Evolutionary conservation across 1,140 invertebrate species (phyloP).

Genomic region (Paracyclopina nana): DNA sequence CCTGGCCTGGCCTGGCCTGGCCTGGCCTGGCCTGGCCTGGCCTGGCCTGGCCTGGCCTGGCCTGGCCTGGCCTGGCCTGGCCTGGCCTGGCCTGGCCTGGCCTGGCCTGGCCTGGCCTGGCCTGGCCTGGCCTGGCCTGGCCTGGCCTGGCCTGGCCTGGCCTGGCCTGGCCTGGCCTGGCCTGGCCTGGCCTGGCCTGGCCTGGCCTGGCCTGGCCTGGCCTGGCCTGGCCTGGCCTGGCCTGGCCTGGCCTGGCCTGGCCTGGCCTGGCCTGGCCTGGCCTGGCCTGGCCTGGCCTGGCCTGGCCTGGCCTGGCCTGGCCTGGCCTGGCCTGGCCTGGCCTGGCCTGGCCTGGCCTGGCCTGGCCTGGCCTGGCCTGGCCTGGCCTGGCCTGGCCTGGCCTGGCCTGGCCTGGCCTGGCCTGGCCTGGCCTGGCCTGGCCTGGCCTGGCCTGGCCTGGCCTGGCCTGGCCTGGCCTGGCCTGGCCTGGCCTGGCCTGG

Average conservation of each 20-base stretch:
- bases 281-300: slow-evolving; percentile 20
- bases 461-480: slow-evolving; percentile 20
- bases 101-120: slow-evolving; percentile 21
- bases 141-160: slow-evolving; percentile 18
- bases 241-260: slow-evolving; percentile 21
- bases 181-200: slow-evolving; percentile 19
- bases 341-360: slow-evolving; percentile 20
- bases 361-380: slow-evolving; percentile 19
- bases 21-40: slow-evolving; percentile 16
- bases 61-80: slow-evolving; percentile 20
- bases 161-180: slow-evolving; percentile 21
- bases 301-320: slow-evolving; percentile 21
- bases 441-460: slow-evolving; percentile 18
- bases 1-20: slow-evolving; percentile 19
- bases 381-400: slow-evolving; percentile 21
- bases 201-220: slow-evolving; percentile 20
- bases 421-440: slow-evolving; percentile 20
- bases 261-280: slow-evolving; percentile 21
- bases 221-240: slow-evolving; percentile 21
- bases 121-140: slow-evolving; percentile 20
- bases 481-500: slow-evolving; percentile 20
- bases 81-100: slow-evolving; percentile 19
- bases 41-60: slow-evolving; percentile 18
- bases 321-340: slow-evolving; percentile 21
- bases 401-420: slow-evolving; percentile 17